Base-by-base conservation (phyloP, 2,888 invertebrate species). In the Leucozona laternaria region DNA sequence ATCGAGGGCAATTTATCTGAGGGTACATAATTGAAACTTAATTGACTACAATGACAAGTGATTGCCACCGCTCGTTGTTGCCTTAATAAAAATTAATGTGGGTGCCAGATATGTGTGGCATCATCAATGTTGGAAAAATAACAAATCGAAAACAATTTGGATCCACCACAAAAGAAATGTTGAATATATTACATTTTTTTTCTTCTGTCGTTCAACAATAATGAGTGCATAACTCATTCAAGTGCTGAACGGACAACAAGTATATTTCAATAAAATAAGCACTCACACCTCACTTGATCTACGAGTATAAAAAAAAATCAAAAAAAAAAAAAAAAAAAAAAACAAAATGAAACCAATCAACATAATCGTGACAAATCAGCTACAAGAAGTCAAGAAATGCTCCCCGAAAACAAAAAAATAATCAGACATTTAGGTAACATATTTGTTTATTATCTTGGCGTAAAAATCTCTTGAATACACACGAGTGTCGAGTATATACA, bases 1-100 rank as follows among this genome's bases (percentile, higher is more conserved):
- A 28, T 13, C 81, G 34, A n/a, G 34, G 43, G 57, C 60, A 68
- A 85, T 72, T 73, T 22, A 68, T 22, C 25, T 37, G 37, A 68
- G 15, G 3, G n/a, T 13, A 81, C 70, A 66, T 68, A 85, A 85
- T 85, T 81, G 85, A 73, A 70, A 78, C 68, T 81, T 81, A 85
- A 85, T 85, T 81, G 81, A 78, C 72, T 50, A 70, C 77, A 77
- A 81, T 77, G 57, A 55, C 77, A 78, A 68, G 66, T 71, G 66
- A 73, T 13, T 62, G 60, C 48, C 60, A 72, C 37, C 45, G 15
- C 13, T 0, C 6, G 31, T 57, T 80, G 31, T 57, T 80, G 34
- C 68, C 68, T 68, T 55, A 62, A 53, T 6, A 7, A 25, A 15
- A n/a, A 50, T 70, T 53, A 48, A 28, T 48, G 85, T 81, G 77